Base-by-base conservation (phyloP, 1,140 invertebrate genomes). In the Lepidotrigona ventralis region DNA sequence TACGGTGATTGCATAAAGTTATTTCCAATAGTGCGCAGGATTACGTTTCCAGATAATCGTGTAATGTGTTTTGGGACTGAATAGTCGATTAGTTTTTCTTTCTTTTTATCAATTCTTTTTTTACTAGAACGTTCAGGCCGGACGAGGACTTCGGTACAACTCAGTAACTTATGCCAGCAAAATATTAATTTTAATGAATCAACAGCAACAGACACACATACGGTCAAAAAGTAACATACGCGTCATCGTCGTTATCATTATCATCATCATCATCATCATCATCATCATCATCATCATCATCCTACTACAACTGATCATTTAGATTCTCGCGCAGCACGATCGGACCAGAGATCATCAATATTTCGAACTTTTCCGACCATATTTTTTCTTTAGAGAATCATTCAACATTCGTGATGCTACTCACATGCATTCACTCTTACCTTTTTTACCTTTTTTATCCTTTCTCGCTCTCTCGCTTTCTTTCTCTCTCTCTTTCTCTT, bases 161-260 rank as follows among this genome's bases (percentile, higher is more conserved):
- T 90, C 84, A 90, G 90, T 91, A 86, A 91, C 84, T 90, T 89
- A 90, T 91, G 86, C 86, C 89, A 91, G 88, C 88, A 91, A 91
- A 91, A 90, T 86, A 91, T 91, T 90, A 89, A 86, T 87, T 91
- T 91, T 89, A 91, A 91, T 91, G 83, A 90, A 90, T 83, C 89
- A 91, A 91, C 90, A 91, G 88, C 86, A 91, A 91, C 89, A 85
- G 88, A 89, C 90, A 90, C 90, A 90, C 85, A 83, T 91, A 88
- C 85, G 90, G 82, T 78, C 63, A 66, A 84, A 89, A 90, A 90
- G 60, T 87, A 89, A 90, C 89, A 91, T 89, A 89, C 88, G 76
- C 84, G 79, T 86, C 78, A 78, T 73, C 70, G 53, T 71, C 69
- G 19, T 39, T 2, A 71, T 71, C 46, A 51, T 85, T 68, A 79